These are phyloP conservation scores for Amphimedon queenslandica DNA, from an alignment of 37 sponge, comb jelly and placozoan species.

Conservation along the genomic window DNA sequence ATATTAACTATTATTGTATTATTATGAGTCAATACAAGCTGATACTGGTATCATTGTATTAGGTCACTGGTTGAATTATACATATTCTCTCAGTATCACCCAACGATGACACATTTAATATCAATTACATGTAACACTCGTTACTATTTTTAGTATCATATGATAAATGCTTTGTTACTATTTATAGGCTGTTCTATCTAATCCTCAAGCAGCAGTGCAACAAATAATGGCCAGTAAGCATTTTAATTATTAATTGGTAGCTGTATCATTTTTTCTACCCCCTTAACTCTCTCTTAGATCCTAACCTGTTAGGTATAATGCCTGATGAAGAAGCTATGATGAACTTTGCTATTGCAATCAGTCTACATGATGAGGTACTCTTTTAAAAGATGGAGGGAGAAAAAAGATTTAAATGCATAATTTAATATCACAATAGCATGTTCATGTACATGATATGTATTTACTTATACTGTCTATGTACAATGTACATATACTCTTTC, in stretches of 20 bases:
- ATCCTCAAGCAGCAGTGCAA: conserved; percentile 35
- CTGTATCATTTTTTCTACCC: not conserved
- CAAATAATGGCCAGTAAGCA: conserved; percentile 50
- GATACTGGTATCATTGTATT: conserved; percentile 7
- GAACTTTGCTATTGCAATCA: conserved; percentile 84
- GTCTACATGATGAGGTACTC: conserved; percentile 58
- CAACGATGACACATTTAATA: conserved; percentile 41
- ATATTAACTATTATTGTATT: conserved; percentile 14
- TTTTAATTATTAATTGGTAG: not conserved
- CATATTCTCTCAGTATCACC: conserved; percentile 51
- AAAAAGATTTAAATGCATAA: too few species aligned
- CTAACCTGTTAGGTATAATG: conserved; percentile 43
- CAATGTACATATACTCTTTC: too few species aligned
- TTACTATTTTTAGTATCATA: not conserved
- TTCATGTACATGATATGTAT: too few species aligned
- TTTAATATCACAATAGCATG: too few species aligned
- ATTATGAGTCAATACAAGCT: conserved; percentile 47
- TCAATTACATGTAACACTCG: not conserved
- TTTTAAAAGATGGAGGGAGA: conserved; percentile 2
- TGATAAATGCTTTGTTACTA: not conserved
- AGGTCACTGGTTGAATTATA: conserved; percentile 54
- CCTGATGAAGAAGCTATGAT: conserved; percentile 90
- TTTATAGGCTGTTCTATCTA: conserved; percentile 25
- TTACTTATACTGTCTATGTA: too few species aligned
- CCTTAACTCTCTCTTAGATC: conserved; percentile 18